Base-by-base conservation (phyloP, 2,888 invertebrate species). In the Volucella inflata region DNA sequence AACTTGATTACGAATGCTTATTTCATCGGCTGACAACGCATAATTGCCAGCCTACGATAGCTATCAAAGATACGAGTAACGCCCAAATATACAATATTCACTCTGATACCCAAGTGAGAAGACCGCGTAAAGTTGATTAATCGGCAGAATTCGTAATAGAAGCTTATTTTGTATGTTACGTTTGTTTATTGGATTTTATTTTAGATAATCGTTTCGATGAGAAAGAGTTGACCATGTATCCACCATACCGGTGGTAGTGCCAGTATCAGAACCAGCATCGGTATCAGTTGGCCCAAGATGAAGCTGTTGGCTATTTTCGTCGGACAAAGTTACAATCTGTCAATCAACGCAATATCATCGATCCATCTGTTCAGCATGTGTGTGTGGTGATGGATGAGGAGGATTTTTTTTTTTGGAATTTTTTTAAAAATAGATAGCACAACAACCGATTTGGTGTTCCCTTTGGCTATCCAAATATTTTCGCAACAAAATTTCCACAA, bases 261-360 rank as follows among this genome's bases (percentile, higher is more conserved):
- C n/a, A n/a, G n/a, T n/a, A n/a, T n/a, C n/a, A n/a, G n/a, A n/a
- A n/a, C n/a, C n/a, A n/a, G n/a, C n/a, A n/a, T n/a, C n/a, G n/a
- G n/a, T n/a, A n/a, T 14, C n/a, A 17, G 42, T 70, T 36, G 10
- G 10, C 10, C 30, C 30, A 30, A 30, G 6, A 4, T 30, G 30
- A 4, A 14, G 11, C 62, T 44, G 12, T 64, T 44, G 59, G 75
- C 70, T 84, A 79, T 84, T 79, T 76, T 42, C 21, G 42, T 57
- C 21, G 40, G 38, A 70, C 64, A 57, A 55, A 71, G 64, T 30
- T 71, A 65, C 62, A 67, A 65, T 71, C 46, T 71, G 70, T 55
- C 80, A 84, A 84, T 79, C 75, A 75, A 79, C 79, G 60, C 55
- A 65, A 71, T 71, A 71, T 75, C 50, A 75, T 75, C 55, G 59